These are phyloP conservation scores for Nicator chloris DNA, from an alignment of 2,113 vertebrate genomes.

Conservation along the genomic window DNA sequence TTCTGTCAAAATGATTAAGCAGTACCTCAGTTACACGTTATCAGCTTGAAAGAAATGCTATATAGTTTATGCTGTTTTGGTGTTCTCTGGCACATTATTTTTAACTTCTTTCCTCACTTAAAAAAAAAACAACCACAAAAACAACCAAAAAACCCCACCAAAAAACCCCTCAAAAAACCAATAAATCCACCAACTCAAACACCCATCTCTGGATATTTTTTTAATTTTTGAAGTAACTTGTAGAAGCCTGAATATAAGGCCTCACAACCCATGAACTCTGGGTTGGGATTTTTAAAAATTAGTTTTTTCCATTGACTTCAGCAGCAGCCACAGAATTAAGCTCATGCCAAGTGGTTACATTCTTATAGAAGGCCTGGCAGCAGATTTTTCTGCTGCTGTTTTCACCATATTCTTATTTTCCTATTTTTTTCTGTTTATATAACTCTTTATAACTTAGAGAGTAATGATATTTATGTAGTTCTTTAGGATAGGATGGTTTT, in stretches of 20 bases:
- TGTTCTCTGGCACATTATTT: neutral
- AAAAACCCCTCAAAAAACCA: neutral
- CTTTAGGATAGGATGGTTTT: neutral
- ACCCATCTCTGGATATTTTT: neutral
- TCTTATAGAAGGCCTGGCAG: neutral
- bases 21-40: neutral
- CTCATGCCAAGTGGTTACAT: neutral
- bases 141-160: neutral
- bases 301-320: neutral
- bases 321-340: neutral
- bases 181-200: neutral
- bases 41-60: neutral
- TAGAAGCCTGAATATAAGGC: neutral
- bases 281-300: neutral
- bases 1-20: neutral
- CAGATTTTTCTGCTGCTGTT: neutral
- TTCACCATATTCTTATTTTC: neutral
- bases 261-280: neutral
- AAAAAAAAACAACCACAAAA: neutral
- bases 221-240: neutral
- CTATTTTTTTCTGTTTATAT: neutral
- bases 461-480: neutral
- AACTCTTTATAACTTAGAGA: neutral
- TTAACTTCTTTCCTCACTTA: neutral
- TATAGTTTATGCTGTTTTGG: neutral